phyloP scores from a whole-genome alignment of 2,113 vertebrate species.

The Mormyrus iriodes region DNA sequence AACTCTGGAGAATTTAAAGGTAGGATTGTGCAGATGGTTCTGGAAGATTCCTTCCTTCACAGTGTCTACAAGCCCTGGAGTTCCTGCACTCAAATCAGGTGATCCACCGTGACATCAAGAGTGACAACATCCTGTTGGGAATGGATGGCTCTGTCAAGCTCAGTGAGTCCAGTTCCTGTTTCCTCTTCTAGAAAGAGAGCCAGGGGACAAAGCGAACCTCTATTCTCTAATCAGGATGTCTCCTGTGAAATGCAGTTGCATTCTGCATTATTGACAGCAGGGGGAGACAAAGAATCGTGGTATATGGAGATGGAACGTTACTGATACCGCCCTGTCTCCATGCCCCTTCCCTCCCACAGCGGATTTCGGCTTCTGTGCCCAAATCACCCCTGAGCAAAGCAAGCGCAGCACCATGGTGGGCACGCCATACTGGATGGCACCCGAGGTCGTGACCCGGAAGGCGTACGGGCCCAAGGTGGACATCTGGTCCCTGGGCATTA shows the following conservation, averaged over 20 bases:
- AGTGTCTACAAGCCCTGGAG: constrained; percentile 95
- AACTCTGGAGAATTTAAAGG: neutral
- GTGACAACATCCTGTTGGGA: constrained; percentile 93
- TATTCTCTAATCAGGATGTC: neutral
- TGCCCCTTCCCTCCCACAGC: constrained; percentile 52
- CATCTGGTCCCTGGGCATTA: constrained; percentile 95
- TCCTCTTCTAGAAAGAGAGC: neutral
- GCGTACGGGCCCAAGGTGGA: constrained; percentile 95
- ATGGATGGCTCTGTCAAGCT: constrained; percentile 98
- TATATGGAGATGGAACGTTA: neutral
- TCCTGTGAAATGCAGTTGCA: neutral
- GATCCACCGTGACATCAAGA: constrained; percentile 98
- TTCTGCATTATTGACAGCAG: constrained; percentile 24
- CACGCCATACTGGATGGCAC: constrained; percentile 97
- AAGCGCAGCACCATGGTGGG: constrained; percentile 98
- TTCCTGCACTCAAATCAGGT: constrained; percentile 96
- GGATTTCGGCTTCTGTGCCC: constrained; percentile 95
- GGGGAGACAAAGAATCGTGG: constrained; percentile 8
- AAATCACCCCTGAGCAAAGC: constrained; percentile 96
- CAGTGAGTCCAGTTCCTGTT: constrained; percentile 62
- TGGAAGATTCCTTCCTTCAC: neutral
- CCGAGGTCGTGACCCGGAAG: constrained; percentile 90
- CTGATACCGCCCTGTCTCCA: neutral
- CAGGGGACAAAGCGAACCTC: neutral
- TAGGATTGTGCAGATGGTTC: neutral